These are phyloP conservation scores for Nomada goodeniana DNA, from an alignment of 2,888 invertebrate genomes.

Conservation along the genomic window DNA sequence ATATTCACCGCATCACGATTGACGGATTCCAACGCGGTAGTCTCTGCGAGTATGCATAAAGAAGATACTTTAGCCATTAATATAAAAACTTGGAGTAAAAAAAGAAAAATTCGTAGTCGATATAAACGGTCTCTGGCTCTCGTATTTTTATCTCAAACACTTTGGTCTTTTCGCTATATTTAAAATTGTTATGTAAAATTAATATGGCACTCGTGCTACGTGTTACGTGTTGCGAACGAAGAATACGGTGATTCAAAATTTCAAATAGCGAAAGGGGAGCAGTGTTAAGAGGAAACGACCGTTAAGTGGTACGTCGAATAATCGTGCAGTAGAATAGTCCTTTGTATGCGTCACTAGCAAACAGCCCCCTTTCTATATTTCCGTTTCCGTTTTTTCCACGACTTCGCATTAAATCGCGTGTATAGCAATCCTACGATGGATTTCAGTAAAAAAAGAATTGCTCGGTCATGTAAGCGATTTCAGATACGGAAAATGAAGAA, in stretches of 20 bases:
- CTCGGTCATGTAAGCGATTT: background rate
- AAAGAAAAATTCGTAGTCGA: background rate
- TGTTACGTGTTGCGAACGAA: constrained; percentile 9
- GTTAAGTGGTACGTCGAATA: constrained; percentile 26
- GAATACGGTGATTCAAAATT: constrained; percentile 31
- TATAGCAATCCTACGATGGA: background rate
- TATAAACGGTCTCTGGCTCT: background rate
- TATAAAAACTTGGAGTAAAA: background rate
- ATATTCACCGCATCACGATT: background rate
- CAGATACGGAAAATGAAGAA: background rate
- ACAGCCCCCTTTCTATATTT: constrained; percentile 14
- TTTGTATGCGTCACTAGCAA: background rate
- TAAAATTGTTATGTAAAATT: constrained; percentile 46
- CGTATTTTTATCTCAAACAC: constrained; percentile 12
- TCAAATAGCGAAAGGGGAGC: constrained; percentile 25
- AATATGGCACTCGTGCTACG: constrained; percentile 8
- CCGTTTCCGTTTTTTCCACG: background rate
- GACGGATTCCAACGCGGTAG: constrained; percentile 6
- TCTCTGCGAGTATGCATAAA: constrained; percentile 19
- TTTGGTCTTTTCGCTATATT: constrained; percentile 25
- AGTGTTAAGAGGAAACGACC: constrained; percentile 35
- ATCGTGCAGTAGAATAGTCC: constrained; percentile 21
- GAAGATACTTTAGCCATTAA: background rate
- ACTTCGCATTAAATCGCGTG: background rate
- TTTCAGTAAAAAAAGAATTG: background rate